Percentiles rank a stretch among this genome's conserved stretches.
phyloP scores from a whole-genome alignment of 2,888 invertebrate species.

The Erpobdella octoculata region DNA sequence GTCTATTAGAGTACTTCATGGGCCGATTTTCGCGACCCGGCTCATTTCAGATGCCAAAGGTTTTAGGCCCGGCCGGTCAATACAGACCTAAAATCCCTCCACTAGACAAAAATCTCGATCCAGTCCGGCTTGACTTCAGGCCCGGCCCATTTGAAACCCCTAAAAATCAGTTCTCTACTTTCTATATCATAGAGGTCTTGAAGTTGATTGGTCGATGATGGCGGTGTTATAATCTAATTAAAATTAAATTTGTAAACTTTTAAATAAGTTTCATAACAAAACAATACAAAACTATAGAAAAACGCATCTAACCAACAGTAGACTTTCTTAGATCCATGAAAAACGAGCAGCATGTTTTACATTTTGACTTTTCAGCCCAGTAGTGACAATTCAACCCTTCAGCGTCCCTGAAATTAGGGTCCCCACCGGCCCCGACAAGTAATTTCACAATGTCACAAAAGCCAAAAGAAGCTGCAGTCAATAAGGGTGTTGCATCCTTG shows the following conservation, averaged over 20 bases:
- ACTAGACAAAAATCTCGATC: no score
- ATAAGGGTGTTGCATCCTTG: conserved; percentile 2
- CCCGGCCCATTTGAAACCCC: no score
- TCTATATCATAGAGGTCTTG: not conserved
- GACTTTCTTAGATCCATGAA: not conserved
- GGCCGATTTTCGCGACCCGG: no score
- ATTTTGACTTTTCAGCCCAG: conserved; percentile 14
- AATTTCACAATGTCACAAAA: not conserved
- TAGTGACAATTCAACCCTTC: conserved; percentile 6
- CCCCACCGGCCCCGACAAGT: not conserved
- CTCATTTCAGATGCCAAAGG: no score
- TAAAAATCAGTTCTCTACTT: no score
- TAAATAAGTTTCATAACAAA: no score
- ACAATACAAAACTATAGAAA: not conserved
- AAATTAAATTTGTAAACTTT: no score
- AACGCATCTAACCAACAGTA: not conserved
- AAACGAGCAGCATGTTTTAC: not conserved
- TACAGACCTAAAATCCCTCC: no score
- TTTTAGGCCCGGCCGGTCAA: no score
- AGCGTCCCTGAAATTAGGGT: conserved; percentile 8
- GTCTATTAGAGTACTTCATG: no score
- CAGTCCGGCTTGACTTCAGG: no score
- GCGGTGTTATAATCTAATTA: not conserved
- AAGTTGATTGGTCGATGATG: not conserved
- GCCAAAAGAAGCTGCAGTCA: conserved; percentile 2